Evolutionary conservation across 1,140 invertebrate species (phyloP).

Genomic region (Leptinotarsa undecemlineata): DNA sequence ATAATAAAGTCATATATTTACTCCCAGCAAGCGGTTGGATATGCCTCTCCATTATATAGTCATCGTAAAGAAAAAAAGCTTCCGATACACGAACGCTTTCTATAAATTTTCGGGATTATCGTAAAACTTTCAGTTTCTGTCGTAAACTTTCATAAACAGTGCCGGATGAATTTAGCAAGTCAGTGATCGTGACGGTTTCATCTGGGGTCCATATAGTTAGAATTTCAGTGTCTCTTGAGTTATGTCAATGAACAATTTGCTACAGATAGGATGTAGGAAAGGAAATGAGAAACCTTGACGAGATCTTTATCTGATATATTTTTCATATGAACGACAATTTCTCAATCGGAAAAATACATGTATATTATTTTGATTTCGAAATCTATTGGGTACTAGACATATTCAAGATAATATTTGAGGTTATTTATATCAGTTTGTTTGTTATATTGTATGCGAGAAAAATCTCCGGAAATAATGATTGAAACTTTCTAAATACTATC

Average conservation of each 20-base stretch:
- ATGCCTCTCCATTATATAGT: slow-evolving; percentile 28
- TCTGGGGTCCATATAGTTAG: slow-evolving; percentile 7
- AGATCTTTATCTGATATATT: too few relatives aligned
- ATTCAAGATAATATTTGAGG: too few relatives aligned
- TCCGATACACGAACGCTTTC: slow-evolving; percentile 31
- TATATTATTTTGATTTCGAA: too few relatives aligned
- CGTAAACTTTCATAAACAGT: slow-evolving; percentile 30
- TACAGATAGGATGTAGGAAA: background rate
- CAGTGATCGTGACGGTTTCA: background rate
- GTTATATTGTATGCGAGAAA: too few relatives aligned
- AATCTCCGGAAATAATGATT: too few relatives aligned
- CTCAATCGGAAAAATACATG: too few relatives aligned
- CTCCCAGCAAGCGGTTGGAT: slow-evolving; percentile 21
- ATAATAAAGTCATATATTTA: slow-evolving; percentile 42
- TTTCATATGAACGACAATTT: too few relatives aligned
- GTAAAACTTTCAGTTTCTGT: slow-evolving; percentile 34
- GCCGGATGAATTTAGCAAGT: slow-evolving; percentile 12
- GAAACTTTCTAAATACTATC: too few relatives aligned
- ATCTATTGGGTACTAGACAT: too few relatives aligned
- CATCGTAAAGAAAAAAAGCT: slow-evolving; percentile 24
- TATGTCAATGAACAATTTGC: background rate
- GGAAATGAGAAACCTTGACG: background rate
- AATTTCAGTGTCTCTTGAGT: background rate
- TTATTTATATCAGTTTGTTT: too few relatives aligned
- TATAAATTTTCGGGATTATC: slow-evolving; percentile 36